Base-by-base conservation (phyloP, 2,113 vertebrate genomes). In the Tragelaphus imberbis region DNA sequence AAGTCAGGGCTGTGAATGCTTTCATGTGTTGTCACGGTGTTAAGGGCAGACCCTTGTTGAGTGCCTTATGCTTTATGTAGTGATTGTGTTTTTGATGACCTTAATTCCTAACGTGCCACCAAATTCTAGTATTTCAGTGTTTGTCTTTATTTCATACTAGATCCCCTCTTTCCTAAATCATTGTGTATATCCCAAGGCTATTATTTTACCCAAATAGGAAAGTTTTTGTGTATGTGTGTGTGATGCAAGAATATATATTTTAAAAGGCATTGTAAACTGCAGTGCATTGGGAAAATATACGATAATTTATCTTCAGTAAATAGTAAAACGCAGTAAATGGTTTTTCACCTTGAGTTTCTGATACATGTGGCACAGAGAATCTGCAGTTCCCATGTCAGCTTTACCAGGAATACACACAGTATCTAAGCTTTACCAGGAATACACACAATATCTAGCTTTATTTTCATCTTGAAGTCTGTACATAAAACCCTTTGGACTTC, bases 321-420 rank as follows among this genome's bases (percentile, higher is more conserved):
- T 12, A 90, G 49, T 17, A 88, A 82, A 95, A 94, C 16, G 81
- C 16, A 96, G 87, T 44, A 98, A 94, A 98, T n/a, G 44, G 44
- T 88, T 49, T 17, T 96, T 97, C 98, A 99, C 99, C 99, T 99
- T 99, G 95, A 99, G 99, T 98, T 99, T 99, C 97, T 98, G 99
- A 97, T 99, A 99, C 98, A 99, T 99, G 97, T 99, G 98, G 88
- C 99, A 99, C 80, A 99, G 98, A 82, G 99, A 99, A 84, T 99
- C 99, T 51, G 99, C 99, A 0, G 99, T 99, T 90, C 99, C 99
- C 99, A 99, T 99, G 97, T 99, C 99, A 56, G 99, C 98, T 47
- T 99, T 99, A 97, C 99, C 99, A 97, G 99, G 99, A 44, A 44
- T 44, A 44, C 44, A 44, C 44, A 44, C 44, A 44, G 6, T 44